A percentile compares a stretch with the other conserved stretches of the same genome.
Conservation (phyloP, 1,140 invertebrate species). For the Solenopsis invicta region DNA sequence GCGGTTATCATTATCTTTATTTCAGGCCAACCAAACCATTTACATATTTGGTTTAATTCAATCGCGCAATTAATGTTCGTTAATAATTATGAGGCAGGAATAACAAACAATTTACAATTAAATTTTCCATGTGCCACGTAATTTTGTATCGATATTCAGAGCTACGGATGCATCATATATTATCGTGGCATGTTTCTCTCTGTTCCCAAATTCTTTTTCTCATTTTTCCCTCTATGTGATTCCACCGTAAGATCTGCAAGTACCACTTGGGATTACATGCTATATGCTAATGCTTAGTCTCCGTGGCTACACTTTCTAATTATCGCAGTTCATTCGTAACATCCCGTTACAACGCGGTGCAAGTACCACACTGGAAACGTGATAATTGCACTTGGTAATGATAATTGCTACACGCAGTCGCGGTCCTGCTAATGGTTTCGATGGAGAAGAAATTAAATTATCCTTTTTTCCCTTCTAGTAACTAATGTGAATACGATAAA, state of each 20-base stretch:
- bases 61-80: constrained; percentile 46
- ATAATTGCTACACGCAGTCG: constrained; percentile 60
- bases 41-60: constrained; percentile 37
- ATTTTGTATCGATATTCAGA: constrained; percentile 14
- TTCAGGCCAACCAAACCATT: neutral
- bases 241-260: constrained; percentile 2
- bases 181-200: neutral
- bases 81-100: constrained; percentile 33
- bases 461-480: neutral
- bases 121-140: neutral
- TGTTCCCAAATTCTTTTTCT: neutral
- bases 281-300: neutral
- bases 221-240: neutral
- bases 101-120: constrained; percentile 18
- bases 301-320: constrained; percentile 68
- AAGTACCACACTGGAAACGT: constrained; percentile 14
- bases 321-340: constrained; percentile 69
- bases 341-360: constrained; percentile 37
- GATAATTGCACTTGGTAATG: constrained; percentile 67
- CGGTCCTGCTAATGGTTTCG: constrained; percentile 6
- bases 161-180: neutral
- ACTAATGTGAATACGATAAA: neutral
- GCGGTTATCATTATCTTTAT: constrained; percentile 19
- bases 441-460: constrained; percentile 30
- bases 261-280: neutral